phyloP scores from a whole-genome alignment of 2,888 invertebrate species.

The Drosophila ochracea region DNA sequence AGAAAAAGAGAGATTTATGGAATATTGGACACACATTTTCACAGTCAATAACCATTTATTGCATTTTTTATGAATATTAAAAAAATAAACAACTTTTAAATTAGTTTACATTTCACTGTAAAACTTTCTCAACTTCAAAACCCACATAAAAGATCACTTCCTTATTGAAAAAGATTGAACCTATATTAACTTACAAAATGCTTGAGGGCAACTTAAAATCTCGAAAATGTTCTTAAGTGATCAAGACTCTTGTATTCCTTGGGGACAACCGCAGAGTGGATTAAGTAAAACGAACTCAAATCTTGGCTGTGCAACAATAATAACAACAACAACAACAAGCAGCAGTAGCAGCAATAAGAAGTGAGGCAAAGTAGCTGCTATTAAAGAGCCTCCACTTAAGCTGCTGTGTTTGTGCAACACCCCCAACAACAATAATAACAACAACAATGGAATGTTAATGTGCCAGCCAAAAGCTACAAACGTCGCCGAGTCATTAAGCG shows the following conservation, averaged over 20 bases:
- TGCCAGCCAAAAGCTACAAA: constrained; percentile 67
- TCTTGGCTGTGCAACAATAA: constrained; percentile 7
- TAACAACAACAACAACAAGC: constrained; percentile 1
- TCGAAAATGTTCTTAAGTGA: constrained; percentile 36
- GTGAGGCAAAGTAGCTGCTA: constrained; percentile 53
- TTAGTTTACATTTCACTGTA: background rate
- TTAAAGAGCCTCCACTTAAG: constrained; percentile 59
- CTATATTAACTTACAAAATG: constrained; percentile 36
- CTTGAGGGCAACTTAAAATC: constrained; percentile 13
- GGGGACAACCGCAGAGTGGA: constrained; percentile 45
- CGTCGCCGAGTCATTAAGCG: constrained; percentile 70
- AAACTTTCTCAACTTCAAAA: background rate
- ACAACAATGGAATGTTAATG: constrained; percentile 71
- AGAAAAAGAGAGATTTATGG: background rate
- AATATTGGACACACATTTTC: background rate
- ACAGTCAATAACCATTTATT: background rate
- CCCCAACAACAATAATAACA: constrained; percentile 41
- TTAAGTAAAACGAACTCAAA: constrained; percentile 43
- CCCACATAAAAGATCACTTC: constrained; percentile 27
- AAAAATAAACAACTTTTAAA: background rate
- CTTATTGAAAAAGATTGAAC: constrained; percentile 19
- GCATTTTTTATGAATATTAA: background rate
- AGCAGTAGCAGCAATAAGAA: constrained; percentile 15
- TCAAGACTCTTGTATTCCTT: constrained; percentile 35
- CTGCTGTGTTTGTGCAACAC: constrained; percentile 62